Conservation (phyloP, 2,113 vertebrate species). For the Ammodramus savannarum region DNA sequence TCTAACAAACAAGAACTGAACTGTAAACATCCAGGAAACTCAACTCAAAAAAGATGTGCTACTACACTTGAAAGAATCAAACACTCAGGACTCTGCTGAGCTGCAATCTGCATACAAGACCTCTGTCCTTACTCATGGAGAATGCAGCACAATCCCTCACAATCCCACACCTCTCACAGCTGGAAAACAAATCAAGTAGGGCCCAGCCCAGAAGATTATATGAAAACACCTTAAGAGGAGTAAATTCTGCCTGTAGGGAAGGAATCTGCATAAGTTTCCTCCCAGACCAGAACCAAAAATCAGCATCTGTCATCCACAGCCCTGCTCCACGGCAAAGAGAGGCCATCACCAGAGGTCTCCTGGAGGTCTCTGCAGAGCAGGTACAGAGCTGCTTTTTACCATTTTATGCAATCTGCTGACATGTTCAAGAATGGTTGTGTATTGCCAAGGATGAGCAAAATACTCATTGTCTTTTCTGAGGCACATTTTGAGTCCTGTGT, state of each 20-base stretch:
- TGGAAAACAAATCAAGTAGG: neutral
- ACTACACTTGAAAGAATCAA: neutral
- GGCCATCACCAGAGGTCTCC: neutral
- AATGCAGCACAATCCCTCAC: neutral
- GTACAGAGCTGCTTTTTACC: neutral
- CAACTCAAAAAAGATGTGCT: neutral
- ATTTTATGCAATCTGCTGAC: neutral
- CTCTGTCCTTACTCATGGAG: neutral
- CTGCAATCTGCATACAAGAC: neutral
- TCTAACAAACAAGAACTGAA: neutral
- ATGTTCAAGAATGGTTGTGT: neutral
- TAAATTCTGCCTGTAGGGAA: neutral
- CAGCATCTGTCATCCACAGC: neutral
- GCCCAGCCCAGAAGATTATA: neutral
- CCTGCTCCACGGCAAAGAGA: neutral
- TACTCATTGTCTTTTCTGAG: neutral
- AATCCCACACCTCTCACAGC: neutral
- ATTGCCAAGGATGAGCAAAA: neutral
- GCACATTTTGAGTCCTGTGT: neutral
- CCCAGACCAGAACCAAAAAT: neutral
- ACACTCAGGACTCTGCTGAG: neutral
- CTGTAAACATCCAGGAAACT: neutral
- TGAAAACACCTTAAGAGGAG: neutral
- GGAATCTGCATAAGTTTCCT: neutral
- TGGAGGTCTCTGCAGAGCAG: neutral